Evolutionary conservation across 2,888 invertebrate genomes (phyloP).

Genomic region (Tinea pellionella): DNA sequence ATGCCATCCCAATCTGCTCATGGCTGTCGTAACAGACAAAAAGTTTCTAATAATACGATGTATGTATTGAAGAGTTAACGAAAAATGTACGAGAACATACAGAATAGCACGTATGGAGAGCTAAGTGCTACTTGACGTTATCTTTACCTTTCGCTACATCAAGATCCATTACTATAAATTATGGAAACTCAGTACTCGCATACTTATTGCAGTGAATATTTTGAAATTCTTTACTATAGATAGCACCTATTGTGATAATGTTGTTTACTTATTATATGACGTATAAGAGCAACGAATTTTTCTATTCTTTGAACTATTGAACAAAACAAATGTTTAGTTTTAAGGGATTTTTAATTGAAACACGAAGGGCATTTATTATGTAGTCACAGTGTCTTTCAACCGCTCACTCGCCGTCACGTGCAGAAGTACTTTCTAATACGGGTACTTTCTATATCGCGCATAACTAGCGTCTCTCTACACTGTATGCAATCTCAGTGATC

Average conservation of each 20-base stretch:
- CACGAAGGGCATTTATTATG: neutral
- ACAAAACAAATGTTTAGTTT: neutral
- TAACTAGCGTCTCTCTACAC: neutral
- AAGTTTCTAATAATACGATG: too few relatives aligned
- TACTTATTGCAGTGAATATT: neutral
- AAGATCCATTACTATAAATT: neutral
- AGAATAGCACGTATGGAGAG: neutral
- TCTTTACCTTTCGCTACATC: neutral
- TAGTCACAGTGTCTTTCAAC: neutral
- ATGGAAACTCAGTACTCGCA: neutral
- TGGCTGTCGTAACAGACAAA: too few relatives aligned
- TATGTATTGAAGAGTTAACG: too few relatives aligned
- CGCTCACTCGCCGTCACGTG: neutral
- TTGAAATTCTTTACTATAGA: neutral
- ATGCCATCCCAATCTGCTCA: neutral
- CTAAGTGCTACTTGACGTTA: neutral
- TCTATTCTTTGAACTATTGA: too few relatives aligned
- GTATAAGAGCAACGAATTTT: too few relatives aligned
- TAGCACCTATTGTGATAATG: neutral
- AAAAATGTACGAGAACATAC: too few relatives aligned
- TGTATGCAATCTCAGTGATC: neutral
- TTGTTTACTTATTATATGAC: neutral
- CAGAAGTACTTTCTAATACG: neutral
- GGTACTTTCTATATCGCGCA: constrained; percentile 10
- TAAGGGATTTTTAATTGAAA: too few relatives aligned